A percentile compares a stretch with the other conserved stretches of the same genome.
These are phyloP conservation scores for Pammene aurita DNA, from an alignment of 2,888 invertebrate species.

Conservation along the genomic window DNA sequence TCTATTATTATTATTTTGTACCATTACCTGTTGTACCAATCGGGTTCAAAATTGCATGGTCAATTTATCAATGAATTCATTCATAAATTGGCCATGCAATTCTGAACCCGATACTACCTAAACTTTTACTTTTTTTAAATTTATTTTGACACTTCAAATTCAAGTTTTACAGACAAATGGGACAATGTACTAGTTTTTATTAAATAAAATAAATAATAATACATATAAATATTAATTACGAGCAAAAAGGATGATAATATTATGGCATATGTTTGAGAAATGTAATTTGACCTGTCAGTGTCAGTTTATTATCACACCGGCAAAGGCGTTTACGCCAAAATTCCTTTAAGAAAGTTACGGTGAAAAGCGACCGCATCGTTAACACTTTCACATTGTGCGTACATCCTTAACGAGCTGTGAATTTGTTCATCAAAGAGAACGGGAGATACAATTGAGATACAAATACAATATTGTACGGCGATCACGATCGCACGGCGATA, in stretches of 20 bases:
- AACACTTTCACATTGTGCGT: constrained; percentile 36
- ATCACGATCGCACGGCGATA: constrained; percentile 49
- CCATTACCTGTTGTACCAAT: too few relatives aligned
- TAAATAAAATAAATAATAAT: too few relatives aligned
- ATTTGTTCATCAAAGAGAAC: constrained; percentile 53
- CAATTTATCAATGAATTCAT: too few relatives aligned
- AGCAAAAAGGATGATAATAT: background rate
- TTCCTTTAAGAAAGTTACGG: constrained; percentile 21
- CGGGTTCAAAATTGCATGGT: too few relatives aligned
- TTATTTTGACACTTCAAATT: background rate
- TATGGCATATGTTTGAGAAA: constrained; percentile 14
- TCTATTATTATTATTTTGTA: too few relatives aligned
- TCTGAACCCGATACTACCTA: too few relatives aligned
- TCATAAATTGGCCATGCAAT: too few relatives aligned
- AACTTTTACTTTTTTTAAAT: too few relatives aligned
- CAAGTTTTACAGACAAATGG: too few relatives aligned
- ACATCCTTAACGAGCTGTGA: constrained; percentile 59
- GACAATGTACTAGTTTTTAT: too few relatives aligned
- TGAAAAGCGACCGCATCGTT: constrained; percentile 33
- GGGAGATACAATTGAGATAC: constrained; percentile 29
- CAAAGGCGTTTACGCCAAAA: constrained; percentile 20
- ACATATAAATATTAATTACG: too few relatives aligned
- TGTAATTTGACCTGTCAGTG: constrained; percentile 22
- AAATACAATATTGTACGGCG: constrained; percentile 44
- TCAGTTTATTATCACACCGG: constrained; percentile 14